Evolutionary conservation across 2,888 invertebrate species (phyloP), one percentile per base, ranked within the genome.

Genomic region (Phanerotoma sp.): DNA sequence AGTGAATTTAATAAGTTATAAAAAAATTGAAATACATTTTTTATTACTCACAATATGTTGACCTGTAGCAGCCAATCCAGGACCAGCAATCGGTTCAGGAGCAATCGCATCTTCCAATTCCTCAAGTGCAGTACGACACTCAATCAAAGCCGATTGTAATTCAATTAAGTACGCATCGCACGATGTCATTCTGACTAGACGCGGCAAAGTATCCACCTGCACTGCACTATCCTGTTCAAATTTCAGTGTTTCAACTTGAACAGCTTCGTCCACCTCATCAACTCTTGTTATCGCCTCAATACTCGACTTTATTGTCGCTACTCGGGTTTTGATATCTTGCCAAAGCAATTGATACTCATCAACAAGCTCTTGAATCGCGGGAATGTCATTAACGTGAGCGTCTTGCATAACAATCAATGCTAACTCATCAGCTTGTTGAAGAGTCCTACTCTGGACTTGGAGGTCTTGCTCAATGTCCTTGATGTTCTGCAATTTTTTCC

Each of bases 91-190:
- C 0, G 83, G 84, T 37, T 84, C 82, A 4, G 83, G 82, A 56
- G 84, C 82, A 4, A 90, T 82, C 0, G 84, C 80, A n/a, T 77
- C 80, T 71, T 89, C 84, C 18, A 93, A 78, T 7, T 83, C 81
- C 50, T 86, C 83, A 4, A 93, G 78, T 57, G 87, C 84, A 6
- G 80, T 81, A 44, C 82, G 82, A 61, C 89, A 87, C 69, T 93
- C 93, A 38, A 78, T 79, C 4, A 92, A 81, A 0, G 91, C 93
- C 4, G 85, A 83, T 35, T 83, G 81, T 32, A 93, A 77, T 74
- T 93, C 92, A 65, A 84, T 86, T 51, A 86, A 78, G 70, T 92
- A 93, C 1, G 91, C 92, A 70, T 93, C 92, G 73, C 89, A 88
- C 4, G 91, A 87, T 37, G 91, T 91, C 79, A 87, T 84, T 16